phyloP scores from a whole-genome alignment of 92 coral and sea anemone species.

The Diadumene lineata region DNA sequence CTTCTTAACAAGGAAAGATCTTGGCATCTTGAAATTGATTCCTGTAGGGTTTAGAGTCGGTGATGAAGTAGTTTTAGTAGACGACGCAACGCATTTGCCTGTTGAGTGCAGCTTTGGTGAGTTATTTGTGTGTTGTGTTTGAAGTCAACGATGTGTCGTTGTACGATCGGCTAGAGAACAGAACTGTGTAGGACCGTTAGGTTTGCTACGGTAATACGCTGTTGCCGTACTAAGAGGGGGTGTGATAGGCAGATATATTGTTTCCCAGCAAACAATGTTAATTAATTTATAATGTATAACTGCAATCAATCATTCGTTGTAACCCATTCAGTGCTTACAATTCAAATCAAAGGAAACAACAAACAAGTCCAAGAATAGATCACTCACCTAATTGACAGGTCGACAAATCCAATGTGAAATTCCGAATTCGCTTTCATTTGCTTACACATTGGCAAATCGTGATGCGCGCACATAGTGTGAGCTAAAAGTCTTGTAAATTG shows the following conservation, averaged over 20 bases:
- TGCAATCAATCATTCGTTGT: conserved; percentile 87
- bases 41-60: conserved; percentile 10
- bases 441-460: conserved; percentile 24
- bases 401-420: conserved; percentile 31
- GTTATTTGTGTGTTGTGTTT: conserved; percentile 2
- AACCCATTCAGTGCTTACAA: conserved; percentile 78
- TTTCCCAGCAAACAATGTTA: conserved; percentile 99
- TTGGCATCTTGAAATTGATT: conserved; percentile 67
- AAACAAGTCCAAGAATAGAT: conserved; percentile 67
- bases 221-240: conserved; percentile 71
- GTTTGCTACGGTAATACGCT: conserved; percentile 74
- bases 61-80: conserved; percentile 1
- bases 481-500: conserved; percentile 45
- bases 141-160: conserved; percentile 8
- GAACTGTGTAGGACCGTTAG: conserved; percentile 70
- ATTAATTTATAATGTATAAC: conserved; percentile 99
- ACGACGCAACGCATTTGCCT: neutral
- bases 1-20: conserved; percentile 83
- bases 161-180: conserved; percentile 11
- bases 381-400: conserved; percentile 67
- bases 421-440: conserved; percentile 30
- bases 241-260: conserved; percentile 91
- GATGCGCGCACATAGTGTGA: conserved; percentile 40
- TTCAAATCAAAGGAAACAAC: conserved; percentile 80
- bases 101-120: neutral